phyloP scores from a whole-genome alignment of 2,888 invertebrate species.

The Clivina fossor region DNA sequence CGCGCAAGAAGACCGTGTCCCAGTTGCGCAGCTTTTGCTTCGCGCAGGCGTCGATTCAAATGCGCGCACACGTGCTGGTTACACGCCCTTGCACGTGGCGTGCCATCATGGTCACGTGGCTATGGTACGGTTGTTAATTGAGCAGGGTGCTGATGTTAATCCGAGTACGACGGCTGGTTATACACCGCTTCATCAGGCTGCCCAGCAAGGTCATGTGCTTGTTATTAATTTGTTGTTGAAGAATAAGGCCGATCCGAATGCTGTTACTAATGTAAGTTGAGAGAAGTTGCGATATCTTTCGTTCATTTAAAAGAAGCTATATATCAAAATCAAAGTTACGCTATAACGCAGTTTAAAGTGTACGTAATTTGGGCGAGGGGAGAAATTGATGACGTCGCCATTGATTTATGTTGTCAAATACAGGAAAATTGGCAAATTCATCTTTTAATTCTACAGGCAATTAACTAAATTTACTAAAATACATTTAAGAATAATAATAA shows the following conservation, averaged over 20 bases:
- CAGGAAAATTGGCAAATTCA: no score
- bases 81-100: slow-evolving; percentile 95
- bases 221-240: slow-evolving; percentile 91
- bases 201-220: slow-evolving; percentile 96
- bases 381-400: no score
- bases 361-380: no score
- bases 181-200: slow-evolving; percentile 96
- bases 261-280: slow-evolving; percentile 82
- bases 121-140: slow-evolving; percentile 86
- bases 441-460: no score
- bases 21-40: slow-evolving; percentile 79
- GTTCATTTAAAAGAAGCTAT: not conserved
- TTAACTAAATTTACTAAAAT: no score
- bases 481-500: no score
- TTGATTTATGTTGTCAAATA: no score
- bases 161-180: slow-evolving; percentile 78
- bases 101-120: slow-evolving; percentile 95
- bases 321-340: not conserved
- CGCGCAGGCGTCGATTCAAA: slow-evolving; percentile 75
- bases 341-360: no score
- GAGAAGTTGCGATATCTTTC: no score
- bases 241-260: slow-evolving; percentile 92
- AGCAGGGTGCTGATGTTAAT: slow-evolving; percentile 86
- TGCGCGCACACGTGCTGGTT: slow-evolving; percentile 79
- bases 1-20: slow-evolving; percentile 89